These are phyloP conservation scores for Arctia plantaginis DNA, from an alignment of 2,888 invertebrate species.

Conservation along the genomic window DNA sequence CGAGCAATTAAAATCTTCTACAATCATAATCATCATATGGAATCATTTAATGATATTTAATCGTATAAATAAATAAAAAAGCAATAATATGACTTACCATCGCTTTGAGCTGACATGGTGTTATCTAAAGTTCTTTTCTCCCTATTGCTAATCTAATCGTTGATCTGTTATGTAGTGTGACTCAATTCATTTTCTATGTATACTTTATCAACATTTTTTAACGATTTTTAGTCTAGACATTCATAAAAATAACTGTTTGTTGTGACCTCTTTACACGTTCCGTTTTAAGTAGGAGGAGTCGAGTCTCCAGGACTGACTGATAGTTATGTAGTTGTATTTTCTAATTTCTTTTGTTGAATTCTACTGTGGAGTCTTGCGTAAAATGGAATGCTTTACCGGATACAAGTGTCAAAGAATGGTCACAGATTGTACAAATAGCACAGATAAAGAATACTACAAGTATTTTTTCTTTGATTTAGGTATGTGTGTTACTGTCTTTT, in stretches of 20 bases:
- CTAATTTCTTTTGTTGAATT: too few species aligned
- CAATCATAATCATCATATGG: not conserved
- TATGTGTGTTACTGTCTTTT: too few species aligned
- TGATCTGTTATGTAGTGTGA: not conserved
- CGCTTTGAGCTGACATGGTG: slow-evolving; percentile 34
- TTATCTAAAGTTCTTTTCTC: not conserved
- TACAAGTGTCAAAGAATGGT: too few species aligned
- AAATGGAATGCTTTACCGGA: not conserved
- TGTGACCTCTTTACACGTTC: not conserved
- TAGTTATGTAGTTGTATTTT: not conserved
- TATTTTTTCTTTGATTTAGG: too few species aligned
- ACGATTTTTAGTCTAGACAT: not conserved
- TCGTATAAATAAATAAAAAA: not conserved
- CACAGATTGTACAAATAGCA: too few species aligned
- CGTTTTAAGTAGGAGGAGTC: not conserved
- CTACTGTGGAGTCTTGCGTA: not conserved
- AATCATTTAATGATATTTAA: not conserved
- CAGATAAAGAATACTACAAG: too few species aligned
- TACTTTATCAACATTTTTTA: slow-evolving; percentile 21
- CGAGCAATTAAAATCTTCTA: not conserved
- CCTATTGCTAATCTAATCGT: slow-evolving; percentile 11
- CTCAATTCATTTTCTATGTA: not conserved
- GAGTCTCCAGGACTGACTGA: too few species aligned
- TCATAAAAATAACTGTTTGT: not conserved
- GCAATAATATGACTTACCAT: slow-evolving; percentile 30